Base-by-base conservation (phyloP, 2,888 invertebrate genomes). In the Agrotis clavis region DNA sequence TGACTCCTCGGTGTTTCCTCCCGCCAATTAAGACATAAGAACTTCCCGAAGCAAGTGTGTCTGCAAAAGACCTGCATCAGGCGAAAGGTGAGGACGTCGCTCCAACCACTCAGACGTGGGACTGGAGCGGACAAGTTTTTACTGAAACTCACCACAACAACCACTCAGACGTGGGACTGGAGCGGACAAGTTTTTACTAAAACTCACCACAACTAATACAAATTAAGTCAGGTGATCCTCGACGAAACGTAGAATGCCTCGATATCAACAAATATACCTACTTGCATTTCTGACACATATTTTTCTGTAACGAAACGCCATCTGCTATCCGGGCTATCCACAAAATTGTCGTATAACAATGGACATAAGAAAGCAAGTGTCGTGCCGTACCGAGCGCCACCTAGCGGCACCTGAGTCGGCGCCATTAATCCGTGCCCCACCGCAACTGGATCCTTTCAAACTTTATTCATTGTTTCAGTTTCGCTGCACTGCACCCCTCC, bases 401-500 rank as follows among this genome's bases (percentile, higher is more conserved):
- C 89, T 87, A 86, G 88, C 75, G 83, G 86, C 92, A 92, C 92
- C 92, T 92, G 92, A 92, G 91, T 89, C 89, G 82, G 72, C 80
- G 87, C 83, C 84, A 90, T 91, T 91, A 91, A 91, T 92, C 91
- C 90, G 83, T 83, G 83, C 88, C 87, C 90, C 87, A 87, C 88
- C 81, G 85, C 82, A 74, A 88, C 90, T 88, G 87, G 88, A 88
- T 89, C 90, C 91, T 91, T 92, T 93, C 90, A 92, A 94, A 94
- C 92, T 94, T 93, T 92, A 91, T 92, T 93, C 93, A 95, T 94
- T 94, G 94, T 93, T 93, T 92, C 90, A 92, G 90, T 90, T 88
- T 90, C 89, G 86, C 89, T 92, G 91, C 92, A 92, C 87, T 89
- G 87, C 81, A 83, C 76, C 78, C 77, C 78, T 63, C 81, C 72